phyloP scores from a whole-genome alignment of 1,140 invertebrate species.

The Calosoma granatense region DNA sequence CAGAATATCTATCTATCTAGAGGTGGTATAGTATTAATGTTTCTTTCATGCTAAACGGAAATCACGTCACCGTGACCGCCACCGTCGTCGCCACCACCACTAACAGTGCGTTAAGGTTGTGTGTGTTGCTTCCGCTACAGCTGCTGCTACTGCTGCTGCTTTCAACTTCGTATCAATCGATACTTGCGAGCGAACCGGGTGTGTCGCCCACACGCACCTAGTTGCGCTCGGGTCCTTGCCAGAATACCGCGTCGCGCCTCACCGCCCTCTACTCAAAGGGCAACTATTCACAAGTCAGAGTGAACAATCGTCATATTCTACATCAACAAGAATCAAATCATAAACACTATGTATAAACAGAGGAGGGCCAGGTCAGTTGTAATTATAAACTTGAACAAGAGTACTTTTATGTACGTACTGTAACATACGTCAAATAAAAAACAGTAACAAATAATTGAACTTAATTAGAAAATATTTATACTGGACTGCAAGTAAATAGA shows the following conservation, averaged over 20 bases:
- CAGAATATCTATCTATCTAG: no score
- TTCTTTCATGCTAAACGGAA: no score
- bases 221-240: background rate
- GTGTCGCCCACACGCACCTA: background rate
- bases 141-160: no score
- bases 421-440: background rate
- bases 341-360: background rate
- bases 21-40: no score
- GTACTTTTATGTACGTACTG: no score
- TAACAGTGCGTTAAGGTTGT: no score
- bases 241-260: background rate
- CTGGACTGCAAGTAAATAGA: background rate
- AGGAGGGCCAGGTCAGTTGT: no score
- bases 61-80: no score
- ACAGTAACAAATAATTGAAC: background rate
- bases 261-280: background rate
- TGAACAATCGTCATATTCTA: background rate
- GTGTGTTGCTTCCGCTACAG: no score
- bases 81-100: no score
- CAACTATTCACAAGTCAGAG: background rate
- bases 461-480: background rate
- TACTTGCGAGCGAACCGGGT: background rate
- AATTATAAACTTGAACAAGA: no score
- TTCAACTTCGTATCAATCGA: no score
- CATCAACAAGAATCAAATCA: background rate